Evolutionary conservation across 2,888 invertebrate genomes (phyloP).

Genomic region (Subacronicta megacephala): DNA sequence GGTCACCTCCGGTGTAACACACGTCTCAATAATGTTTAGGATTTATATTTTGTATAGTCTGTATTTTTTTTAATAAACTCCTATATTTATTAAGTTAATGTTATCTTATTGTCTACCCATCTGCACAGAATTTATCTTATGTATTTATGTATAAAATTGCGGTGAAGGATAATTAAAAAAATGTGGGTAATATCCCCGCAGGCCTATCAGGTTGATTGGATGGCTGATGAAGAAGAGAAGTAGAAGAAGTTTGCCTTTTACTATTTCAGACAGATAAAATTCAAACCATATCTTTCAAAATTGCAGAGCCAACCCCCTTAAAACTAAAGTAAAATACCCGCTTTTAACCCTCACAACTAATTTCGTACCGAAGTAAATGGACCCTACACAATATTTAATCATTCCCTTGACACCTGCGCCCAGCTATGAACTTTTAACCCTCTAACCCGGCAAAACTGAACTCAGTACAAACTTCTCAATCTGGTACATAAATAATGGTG

Average conservation of each 20-base stretch:
- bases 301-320: neutral
- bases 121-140: no score
- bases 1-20: conserved; percentile 54
- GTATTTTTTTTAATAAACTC: neutral
- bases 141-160: no score
- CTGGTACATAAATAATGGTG: conserved; percentile 17
- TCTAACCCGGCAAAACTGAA: conserved; percentile 21
- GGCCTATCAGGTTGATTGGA: no score
- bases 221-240: no score
- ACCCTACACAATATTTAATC: conserved; percentile 34
- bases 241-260: no score
- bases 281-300: no score
- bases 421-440: conserved; percentile 22
- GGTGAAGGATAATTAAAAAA: no score
- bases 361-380: conserved; percentile 17
- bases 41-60: no score
- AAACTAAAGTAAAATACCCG: neutral
- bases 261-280: no score
- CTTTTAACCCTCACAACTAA: neutral
- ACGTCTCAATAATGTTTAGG: neutral
- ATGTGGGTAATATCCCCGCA: no score
- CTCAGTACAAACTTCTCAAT: conserved; percentile 11
- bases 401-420: conserved; percentile 32
- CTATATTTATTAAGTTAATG: no score
- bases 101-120: no score